Conservation (phyloP, 2,113 vertebrate species). For the Ailuropoda melanoleuca region DNA sequence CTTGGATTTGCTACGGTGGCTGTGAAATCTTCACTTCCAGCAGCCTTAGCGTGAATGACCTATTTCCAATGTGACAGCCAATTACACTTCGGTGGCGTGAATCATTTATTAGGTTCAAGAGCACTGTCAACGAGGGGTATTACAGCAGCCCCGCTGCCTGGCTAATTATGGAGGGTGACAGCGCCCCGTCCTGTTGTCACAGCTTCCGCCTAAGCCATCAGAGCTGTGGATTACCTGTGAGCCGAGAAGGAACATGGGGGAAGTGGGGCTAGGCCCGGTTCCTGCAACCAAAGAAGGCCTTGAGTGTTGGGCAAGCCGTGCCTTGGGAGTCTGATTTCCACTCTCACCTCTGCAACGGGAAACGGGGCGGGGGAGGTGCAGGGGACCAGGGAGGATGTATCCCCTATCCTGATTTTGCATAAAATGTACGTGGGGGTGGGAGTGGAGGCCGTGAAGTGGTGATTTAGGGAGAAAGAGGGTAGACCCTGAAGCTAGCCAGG, state of each 20-base stretch:
- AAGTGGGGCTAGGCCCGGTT: constrained; percentile 55
- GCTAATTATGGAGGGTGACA: constrained; percentile 76
- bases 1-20: constrained; percentile 50
- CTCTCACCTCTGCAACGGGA: constrained; percentile 59
- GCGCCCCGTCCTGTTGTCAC: constrained; percentile 68
- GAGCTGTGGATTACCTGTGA: constrained; percentile 51
- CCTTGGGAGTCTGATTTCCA: constrained; percentile 49
- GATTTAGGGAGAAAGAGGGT: neutral
- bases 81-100: constrained; percentile 78
- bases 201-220: constrained; percentile 66
- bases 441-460: constrained; percentile 57
- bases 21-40: constrained; percentile 71
- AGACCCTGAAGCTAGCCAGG: neutral
- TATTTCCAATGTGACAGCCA: constrained; percentile 82
- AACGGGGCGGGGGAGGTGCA: neutral
- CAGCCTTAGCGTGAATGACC: constrained; percentile 65
- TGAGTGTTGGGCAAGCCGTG: neutral
- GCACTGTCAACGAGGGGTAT: constrained; percentile 69
- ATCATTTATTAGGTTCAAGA: constrained; percentile 84
- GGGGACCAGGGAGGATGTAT: constrained; percentile 11
- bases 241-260: constrained; percentile 54
- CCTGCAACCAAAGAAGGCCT: constrained; percentile 49
- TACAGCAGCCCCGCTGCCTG: constrained; percentile 69
- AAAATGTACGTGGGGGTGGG: constrained; percentile 5
- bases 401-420: neutral